Evolutionary conservation across 2,888 invertebrate genomes (phyloP), one percentile per base, ranked within the genome.

Genomic region (Drosophila peninsularis): DNA sequence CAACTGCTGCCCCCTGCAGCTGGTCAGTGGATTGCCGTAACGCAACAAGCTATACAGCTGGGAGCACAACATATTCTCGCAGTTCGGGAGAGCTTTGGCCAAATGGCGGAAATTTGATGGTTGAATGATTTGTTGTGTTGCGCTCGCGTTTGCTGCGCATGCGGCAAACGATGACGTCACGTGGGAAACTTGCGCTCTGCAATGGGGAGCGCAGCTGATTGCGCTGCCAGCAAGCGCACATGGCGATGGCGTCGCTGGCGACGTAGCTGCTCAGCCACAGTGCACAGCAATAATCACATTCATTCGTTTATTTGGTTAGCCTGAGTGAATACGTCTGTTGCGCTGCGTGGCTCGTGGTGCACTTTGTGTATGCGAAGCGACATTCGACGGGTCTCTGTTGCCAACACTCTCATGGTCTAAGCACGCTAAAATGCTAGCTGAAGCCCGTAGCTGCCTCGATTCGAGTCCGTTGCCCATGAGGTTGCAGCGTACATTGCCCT

Each of bases 111-210:
- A 58, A 21, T 42, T 60, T 24, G 62, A 71, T 63, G 53, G 56
- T 52, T 47, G 41, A 39, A 42, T 64, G 32, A 42, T 32, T 44
- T 67, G 27, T 39, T 53, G 41, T 58, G 53, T 32, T 50, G 45
- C 49, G 57, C 66, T 60, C 66, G 21, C 41, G 24, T 11, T 39
- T 58, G 62, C 6, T 67, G 88, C 88, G 88, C 82, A 82, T 82
- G 82, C 63, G 79, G 61, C 56, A 62, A 62, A 63, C 62, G 42
- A 72, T 87, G 86, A 87, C 86, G 86, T 88, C 86, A 89, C 76
- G 65, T 49, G 70, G 47, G 65, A 72, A 82, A 63, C 50, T 50
- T 50, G 36, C 36, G 50, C 50, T 50, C 50, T 50, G 50, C 50
- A 54, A 5, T 54, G 1, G 30, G 30, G 41, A 41, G 75, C 54